Conservation (phyloP, 2,797 vertebrate genomes). For the Enteromius viviparus region DNA sequence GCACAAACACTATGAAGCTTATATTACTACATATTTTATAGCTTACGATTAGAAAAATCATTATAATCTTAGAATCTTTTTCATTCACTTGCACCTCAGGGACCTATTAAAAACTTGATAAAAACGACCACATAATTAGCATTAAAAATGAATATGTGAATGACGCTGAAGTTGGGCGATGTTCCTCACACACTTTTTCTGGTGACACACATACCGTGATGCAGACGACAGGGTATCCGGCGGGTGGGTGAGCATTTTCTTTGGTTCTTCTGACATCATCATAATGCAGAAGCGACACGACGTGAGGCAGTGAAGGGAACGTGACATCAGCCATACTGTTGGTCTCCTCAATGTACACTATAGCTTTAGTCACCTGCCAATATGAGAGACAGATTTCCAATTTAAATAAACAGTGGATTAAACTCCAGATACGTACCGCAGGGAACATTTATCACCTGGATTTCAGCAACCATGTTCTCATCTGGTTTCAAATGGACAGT, state of each 20-base stretch:
- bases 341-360: conserved; percentile 93
- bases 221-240: conserved; percentile 92
- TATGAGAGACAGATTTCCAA: neutral
- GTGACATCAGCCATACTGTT: conserved; percentile 93
- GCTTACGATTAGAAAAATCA: conserved; percentile 4
- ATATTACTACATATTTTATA: conserved; percentile 42
- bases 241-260: conserved; percentile 76
- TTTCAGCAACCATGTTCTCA: conserved; percentile 94
- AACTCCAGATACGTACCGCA: neutral
- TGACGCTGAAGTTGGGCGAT: neutral
- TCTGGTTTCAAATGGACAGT: conserved; percentile 92
- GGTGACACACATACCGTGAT: conserved; percentile 82
- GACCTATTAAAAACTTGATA: neutral
- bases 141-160: neutral
- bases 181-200: neutral
- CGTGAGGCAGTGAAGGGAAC: conserved; percentile 90
- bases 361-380: conserved; percentile 85
- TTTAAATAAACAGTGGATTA: neutral
- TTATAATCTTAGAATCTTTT: conserved; percentile 12
- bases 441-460: conserved; percentile 77
- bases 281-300: conserved; percentile 88
- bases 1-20: conserved; percentile 50
- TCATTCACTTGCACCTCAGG: conserved; percentile 8
- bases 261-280: conserved; percentile 77
- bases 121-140: neutral